Percentiles rank a stretch among this genome's conserved stretches.
These are phyloP conservation scores for Desoria tigrina DNA, from an alignment of 2,888 invertebrate genomes.

Conservation along the genomic window DNA sequence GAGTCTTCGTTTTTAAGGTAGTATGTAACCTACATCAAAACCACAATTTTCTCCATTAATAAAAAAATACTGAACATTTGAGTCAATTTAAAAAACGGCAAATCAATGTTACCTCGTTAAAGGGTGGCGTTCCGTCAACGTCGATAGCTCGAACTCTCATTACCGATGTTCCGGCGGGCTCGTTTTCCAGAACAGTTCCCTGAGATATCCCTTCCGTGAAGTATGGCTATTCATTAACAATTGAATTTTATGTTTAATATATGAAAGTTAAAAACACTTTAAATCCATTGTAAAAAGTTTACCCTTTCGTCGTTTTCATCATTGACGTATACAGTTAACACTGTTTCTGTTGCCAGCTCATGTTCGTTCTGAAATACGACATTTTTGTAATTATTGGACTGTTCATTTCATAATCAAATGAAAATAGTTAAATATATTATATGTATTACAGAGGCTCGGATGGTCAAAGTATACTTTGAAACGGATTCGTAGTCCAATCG, in stretches of 20 bases:
- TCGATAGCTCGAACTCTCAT: conserved; percentile 87
- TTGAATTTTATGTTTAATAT: background rate
- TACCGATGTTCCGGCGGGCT: conserved; percentile 76
- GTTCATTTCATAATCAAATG: background rate
- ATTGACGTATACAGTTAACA: conserved; percentile 73
- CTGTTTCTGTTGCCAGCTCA: conserved; percentile 75
- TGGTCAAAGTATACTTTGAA: conserved; percentile 78
- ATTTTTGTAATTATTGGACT: background rate
- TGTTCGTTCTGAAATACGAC: conserved; percentile 68
- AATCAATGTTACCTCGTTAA: conserved; percentile 66
- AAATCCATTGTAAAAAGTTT: conserved; percentile 11
- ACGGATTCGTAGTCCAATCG: conserved; percentile 81
- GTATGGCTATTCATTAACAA: conserved; percentile 61
- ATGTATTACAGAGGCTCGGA: conserved; percentile 67
- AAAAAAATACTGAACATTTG: background rate
- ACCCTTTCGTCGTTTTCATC: conserved; percentile 86
- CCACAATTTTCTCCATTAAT: background rate
- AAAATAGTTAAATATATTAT: background rate
- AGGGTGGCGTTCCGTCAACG: conserved; percentile 77
- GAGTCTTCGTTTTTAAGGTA: conserved; percentile 65
- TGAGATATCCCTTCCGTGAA: conserved; percentile 79
- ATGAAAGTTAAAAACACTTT: background rate
- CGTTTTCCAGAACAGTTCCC: conserved; percentile 83
- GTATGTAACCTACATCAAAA: conserved; percentile 65
- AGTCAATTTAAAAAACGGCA: background rate